These are phyloP conservation scores for Uropetala carovei DNA, from an alignment of 2,888 invertebrate species.

Conservation along the genomic window DNA sequence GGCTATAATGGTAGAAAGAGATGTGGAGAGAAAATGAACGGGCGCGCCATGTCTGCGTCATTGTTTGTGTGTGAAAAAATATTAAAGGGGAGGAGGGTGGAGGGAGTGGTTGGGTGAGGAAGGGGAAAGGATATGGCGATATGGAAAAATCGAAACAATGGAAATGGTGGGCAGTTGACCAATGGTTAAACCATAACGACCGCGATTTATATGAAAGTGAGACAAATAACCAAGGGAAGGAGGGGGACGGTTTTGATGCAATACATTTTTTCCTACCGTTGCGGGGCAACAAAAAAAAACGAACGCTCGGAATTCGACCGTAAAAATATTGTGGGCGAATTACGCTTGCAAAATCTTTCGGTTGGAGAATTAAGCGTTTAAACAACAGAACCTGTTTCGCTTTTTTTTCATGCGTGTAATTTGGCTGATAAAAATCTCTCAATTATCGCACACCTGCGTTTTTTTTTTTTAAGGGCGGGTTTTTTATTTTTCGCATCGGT, in stretches of 20 bases:
- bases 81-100: neutral
- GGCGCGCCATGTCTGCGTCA: neutral
- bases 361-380: no score
- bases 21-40: neutral
- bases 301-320: neutral
- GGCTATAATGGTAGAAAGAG: neutral
- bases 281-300: neutral
- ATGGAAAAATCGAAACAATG: no score
- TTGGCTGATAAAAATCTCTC: no score
- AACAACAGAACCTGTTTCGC: no score
- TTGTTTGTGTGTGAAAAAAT: neutral
- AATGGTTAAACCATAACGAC: neutral
- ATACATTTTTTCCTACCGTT: neutral
- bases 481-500: no score
- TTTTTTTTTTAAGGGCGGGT: no score
- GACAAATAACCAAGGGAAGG: neutral
- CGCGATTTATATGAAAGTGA: constrained; percentile 1
- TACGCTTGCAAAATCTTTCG: no score
- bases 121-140: neutral
- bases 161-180: constrained; percentile 2
- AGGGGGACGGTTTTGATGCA: no score
- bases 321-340: neutral
- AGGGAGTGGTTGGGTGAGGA: neutral
- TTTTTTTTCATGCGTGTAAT: no score
- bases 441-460: no score